phyloP scores from a whole-genome alignment of 2,888 invertebrate genomes.

The Euclidia mi region DNA sequence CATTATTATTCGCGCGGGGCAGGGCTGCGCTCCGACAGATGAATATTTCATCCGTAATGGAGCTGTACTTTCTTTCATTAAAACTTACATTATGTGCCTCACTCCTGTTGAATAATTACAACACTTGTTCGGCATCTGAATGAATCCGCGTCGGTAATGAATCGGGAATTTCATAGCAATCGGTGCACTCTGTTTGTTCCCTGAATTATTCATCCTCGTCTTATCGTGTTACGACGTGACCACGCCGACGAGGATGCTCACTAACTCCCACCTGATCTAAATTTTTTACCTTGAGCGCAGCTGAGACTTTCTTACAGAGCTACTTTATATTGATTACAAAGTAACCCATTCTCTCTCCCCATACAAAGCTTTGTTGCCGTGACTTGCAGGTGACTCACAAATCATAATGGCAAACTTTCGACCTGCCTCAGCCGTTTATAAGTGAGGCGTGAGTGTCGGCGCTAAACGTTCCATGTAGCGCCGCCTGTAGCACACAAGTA shows the following conservation, averaged over 20 bases:
- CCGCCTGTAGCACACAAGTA: too few relatives aligned
- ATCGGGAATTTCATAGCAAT: conserved; percentile 58
- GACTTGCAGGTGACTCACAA: too few relatives aligned
- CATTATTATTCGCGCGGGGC: conserved; percentile 67
- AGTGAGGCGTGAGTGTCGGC: too few relatives aligned
- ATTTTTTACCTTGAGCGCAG: not conserved
- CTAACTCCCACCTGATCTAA: not conserved
- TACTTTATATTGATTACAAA: too few relatives aligned
- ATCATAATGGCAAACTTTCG: too few relatives aligned
- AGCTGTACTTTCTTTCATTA: conserved; percentile 77
- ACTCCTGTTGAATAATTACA: conserved; percentile 71
- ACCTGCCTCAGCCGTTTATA: too few relatives aligned
- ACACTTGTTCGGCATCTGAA: conserved; percentile 66
- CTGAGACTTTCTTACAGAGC: not conserved
- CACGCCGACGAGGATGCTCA: too few relatives aligned
- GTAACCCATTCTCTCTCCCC: too few relatives aligned
- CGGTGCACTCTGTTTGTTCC: conserved; percentile 50
- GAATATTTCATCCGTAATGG: conserved; percentile 76
- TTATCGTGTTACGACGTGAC: conserved; percentile 23
- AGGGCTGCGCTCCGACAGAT: conserved; percentile 62
- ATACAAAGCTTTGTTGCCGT: too few relatives aligned
- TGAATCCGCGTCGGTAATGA: conserved; percentile 59
- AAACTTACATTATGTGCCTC: conserved; percentile 73
- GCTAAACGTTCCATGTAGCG: too few relatives aligned
- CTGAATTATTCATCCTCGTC: conserved; percentile 47